Base-by-base conservation (phyloP, 2,113 vertebrate genomes). In the Rhinopomastus cyanomelas region DNA sequence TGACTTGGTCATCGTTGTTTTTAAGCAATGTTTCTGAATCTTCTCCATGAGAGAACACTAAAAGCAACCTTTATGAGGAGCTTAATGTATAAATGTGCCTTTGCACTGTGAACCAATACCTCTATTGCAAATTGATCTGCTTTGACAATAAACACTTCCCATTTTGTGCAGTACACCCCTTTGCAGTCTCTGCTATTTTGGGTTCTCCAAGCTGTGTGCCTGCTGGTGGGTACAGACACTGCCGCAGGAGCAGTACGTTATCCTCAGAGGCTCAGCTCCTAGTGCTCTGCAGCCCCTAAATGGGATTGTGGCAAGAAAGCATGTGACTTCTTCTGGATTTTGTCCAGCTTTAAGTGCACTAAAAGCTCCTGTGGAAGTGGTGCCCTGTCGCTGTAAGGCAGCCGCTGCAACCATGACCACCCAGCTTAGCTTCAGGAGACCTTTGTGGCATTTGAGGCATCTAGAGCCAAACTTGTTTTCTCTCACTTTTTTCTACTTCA, bases 321-420 rank as follows among this genome's bases (percentile, higher is more conserved):
- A 68, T 88, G 27, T 91, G n/a, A 36, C 32, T 30, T 46, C n/a
- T 60, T 49, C 53, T 6, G 66, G 81, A 30, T 88, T 85, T 68
- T 76, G 66, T 60, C 29, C 1, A 14, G 2, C 57, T 91, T 57
- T 49, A 69, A 88, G 89, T 81, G 87, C 25, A 16, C 81, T 87
- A 23, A 90, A 92, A 85, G 74, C 85, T 87, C 82, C 48, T 55
- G 39, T 55, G 57, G 1, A 4, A 64, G 73, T n/a, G 42, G 30
- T 94, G 74, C 42, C 57, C n/a, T 77, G 68, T 73, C 72, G 5
- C 32, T 59, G 57, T 32, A 19, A n/a, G 81, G 65, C 72, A 18
- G 27, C 75, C 9, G 4, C 56, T 71, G 29, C 0, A 3, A 34
- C 0, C 3, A 56, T 2, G 26, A 44, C 74, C 67, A 79, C 79